A percentile compares a stretch with the other conserved stretches of the same genome.
Conservation (phyloP, 2,888 invertebrate species). For the Clitarchus hookeri region DNA sequence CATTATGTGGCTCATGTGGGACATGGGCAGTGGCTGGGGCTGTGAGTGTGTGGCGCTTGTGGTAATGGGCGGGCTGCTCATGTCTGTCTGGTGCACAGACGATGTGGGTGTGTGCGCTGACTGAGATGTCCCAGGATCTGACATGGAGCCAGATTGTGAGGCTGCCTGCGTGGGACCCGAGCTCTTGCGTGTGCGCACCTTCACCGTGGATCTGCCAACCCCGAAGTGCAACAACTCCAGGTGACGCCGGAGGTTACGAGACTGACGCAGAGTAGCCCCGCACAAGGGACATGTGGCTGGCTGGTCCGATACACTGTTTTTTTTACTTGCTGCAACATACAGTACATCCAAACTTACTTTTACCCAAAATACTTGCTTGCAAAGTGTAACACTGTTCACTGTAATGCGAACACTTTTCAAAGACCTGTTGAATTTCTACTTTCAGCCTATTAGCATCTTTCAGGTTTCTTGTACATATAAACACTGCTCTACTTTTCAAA, state of each 20-base stretch:
- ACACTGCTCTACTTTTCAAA: no score
- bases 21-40: constrained; percentile 20
- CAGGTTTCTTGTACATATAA: no score
- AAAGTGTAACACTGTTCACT: no score
- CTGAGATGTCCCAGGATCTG: constrained; percentile 10
- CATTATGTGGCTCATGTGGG: constrained; percentile 16
- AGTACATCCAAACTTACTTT: background rate
- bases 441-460: no score
- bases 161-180: background rate
- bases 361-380: no score
- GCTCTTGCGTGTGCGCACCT: constrained; percentile 33
- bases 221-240: constrained; percentile 46
- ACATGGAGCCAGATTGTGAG: background rate
- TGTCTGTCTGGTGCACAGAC: constrained; percentile 16
- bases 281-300: constrained; percentile 46
- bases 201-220: constrained; percentile 34
- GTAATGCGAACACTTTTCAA: no score
- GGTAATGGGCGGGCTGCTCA: constrained; percentile 12
- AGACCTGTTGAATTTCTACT: no score
- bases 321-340: constrained; percentile 38
- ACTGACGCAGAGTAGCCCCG: constrained; percentile 45
- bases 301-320: constrained; percentile 45
- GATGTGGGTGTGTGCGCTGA: constrained; percentile 4
- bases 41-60: constrained; percentile 18
- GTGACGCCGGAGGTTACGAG: constrained; percentile 46